Evolutionary conservation across 2,113 vertebrate species (phyloP).

Genomic region (Chamaetylas fuelleborni): DNA sequence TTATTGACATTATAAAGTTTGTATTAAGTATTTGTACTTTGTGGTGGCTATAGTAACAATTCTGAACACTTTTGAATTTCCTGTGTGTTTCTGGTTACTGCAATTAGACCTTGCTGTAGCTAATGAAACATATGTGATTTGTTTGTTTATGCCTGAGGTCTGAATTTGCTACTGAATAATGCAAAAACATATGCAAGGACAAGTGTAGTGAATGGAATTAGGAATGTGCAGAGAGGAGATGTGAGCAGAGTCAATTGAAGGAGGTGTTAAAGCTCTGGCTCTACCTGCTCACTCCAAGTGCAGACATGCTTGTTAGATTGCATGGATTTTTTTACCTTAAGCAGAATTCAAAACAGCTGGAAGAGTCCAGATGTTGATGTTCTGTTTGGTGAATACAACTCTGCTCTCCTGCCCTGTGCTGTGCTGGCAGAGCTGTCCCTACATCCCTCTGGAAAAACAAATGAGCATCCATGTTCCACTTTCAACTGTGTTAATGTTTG

Average conservation of each 20-base stretch:
- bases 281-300: not conserved
- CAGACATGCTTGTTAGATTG: not conserved
- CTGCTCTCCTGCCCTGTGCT: not conserved
- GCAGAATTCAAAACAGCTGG: not conserved
- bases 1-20: not conserved
- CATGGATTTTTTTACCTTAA: not conserved
- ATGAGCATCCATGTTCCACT: not conserved
- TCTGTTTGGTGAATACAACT: fast-evolving
- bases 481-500: not conserved
- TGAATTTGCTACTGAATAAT: conserved; percentile 59
- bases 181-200: conserved; percentile 44
- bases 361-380: not conserved
- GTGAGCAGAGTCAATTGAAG: not conserved
- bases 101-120: conserved; percentile 41
- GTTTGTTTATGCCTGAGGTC: conserved; percentile 59
- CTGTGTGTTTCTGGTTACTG: not conserved
- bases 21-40: not conserved
- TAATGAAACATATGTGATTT: conserved; percentile 63
- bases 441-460: not conserved
- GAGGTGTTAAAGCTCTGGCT: not conserved
- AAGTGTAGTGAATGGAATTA: conserved; percentile 3
- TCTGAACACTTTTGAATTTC: not conserved
- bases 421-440: not conserved
- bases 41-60: not conserved
- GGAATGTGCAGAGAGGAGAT: not conserved